These are phyloP conservation scores for Corticium candelabrum DNA, from an alignment of 37 sponge, comb jelly and placozoan genomes.

Conservation along the genomic window DNA sequence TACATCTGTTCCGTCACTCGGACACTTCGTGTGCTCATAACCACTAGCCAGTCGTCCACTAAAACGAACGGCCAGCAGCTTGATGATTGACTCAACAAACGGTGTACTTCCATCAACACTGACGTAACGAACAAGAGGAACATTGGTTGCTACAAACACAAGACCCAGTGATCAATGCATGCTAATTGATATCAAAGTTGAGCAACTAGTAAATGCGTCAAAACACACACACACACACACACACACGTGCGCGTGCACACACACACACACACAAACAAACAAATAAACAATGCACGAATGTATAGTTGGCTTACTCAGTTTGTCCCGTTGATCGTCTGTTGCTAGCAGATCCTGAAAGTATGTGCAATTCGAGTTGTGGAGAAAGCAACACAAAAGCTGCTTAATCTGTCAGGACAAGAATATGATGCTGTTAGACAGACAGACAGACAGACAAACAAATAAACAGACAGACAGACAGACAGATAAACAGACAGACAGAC, in stretches of 20 bases:
- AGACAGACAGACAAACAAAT: no score
- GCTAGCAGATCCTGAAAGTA: background rate
- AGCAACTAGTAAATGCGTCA: no score
- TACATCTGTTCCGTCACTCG: no score
- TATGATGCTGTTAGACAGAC: background rate
- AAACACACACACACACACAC: background rate
- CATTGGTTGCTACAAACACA: background rate
- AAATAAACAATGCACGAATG: no score
- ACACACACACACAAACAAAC: slow-evolving; percentile 3
- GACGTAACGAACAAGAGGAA: background rate
- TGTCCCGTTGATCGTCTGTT: background rate
- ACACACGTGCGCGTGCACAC: background rate
- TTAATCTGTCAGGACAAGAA: background rate
- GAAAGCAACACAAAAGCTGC: background rate
- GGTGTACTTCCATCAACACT: background rate
- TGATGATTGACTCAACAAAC: background rate
- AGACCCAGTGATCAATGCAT: background rate
- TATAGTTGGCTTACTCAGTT: no score
- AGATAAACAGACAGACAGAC: no score
- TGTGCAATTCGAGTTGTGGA: background rate
- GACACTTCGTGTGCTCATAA: no score
- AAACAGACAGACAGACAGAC: no score
- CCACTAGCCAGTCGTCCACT: background rate
- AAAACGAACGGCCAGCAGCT: background rate
- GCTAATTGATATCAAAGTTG: no score